phyloP scores from a whole-genome alignment of 2,888 invertebrate species.

The Rotaria macrura region DNA sequence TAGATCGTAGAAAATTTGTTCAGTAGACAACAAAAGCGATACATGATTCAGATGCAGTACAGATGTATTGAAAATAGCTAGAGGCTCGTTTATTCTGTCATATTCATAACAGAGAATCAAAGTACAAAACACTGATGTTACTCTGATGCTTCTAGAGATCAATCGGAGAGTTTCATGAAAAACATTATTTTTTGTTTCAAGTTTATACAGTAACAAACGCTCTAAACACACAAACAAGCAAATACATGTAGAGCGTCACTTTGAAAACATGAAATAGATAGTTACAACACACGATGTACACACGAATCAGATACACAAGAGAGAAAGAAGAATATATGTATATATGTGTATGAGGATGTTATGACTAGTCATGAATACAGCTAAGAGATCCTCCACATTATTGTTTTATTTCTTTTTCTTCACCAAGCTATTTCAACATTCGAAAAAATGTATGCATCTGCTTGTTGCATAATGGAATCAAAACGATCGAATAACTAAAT shows the following conservation, averaged over 20 bases:
- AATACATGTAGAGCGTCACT: neutral
- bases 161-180: neutral
- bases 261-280: neutral
- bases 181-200: neutral
- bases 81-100: too few relatives aligned
- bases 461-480: conserved; percentile 13
- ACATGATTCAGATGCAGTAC: too few relatives aligned
- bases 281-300: neutral
- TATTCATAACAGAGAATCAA: too few relatives aligned
- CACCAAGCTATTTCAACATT: conserved; percentile 16
- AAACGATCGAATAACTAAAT: conserved; percentile 8
- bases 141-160: too few relatives aligned
- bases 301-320: neutral
- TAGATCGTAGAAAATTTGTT: too few relatives aligned
- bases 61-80: too few relatives aligned
- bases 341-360: neutral
- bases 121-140: too few relatives aligned
- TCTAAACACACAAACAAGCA: neutral
- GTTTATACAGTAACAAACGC: neutral
- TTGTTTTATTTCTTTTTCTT: neutral
- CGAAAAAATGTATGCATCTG: neutral
- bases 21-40: too few relatives aligned
- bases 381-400: neutral
- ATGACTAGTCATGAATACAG: neutral
- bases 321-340: neutral